A percentile compares a stretch with the other conserved stretches of the same genome.
Evolutionary conservation across 2,113 vertebrate genomes (phyloP).

Genomic region (Alaudala cheleensis): DNA sequence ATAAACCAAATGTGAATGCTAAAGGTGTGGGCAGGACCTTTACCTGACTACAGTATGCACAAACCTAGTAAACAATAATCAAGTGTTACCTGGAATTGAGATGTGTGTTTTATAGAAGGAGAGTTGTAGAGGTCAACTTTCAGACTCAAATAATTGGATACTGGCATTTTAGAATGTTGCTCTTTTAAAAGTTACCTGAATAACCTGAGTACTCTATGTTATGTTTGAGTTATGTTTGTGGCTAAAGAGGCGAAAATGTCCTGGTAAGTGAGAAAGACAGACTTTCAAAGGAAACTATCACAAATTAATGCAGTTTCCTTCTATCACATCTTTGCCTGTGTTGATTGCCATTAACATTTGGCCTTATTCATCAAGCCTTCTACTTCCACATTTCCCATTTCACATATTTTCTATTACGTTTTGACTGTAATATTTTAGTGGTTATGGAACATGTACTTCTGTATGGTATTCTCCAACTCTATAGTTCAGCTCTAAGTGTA

Average conservation of each 20-base stretch:
- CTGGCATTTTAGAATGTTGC: neutral
- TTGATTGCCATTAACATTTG: neutral
- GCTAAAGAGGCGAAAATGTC: neutral
- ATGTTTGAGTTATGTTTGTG: neutral
- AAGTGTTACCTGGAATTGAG: neutral
- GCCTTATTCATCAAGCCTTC: neutral
- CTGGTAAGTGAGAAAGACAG: neutral
- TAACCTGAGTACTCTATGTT: neutral
- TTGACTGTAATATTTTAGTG: neutral
- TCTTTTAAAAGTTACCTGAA: neutral
- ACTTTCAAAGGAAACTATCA: neutral
- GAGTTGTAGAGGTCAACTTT: neutral
- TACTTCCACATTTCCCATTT: neutral
- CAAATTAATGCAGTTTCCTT: neutral
- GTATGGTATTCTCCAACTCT: neutral
- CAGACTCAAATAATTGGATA: neutral
- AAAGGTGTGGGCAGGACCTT: neutral
- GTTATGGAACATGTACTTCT: neutral
- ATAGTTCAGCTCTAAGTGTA: neutral
- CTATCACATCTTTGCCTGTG: fast-evolving
- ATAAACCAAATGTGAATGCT: neutral
- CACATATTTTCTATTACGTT: neutral
- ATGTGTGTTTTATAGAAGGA: neutral
- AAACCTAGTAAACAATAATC: neutral
- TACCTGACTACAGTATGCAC: neutral